A percentile compares a stretch with the other conserved stretches of the same genome.
These are phyloP conservation scores for Trissolcus brochymenae DNA, from an alignment of 2,888 invertebrate genomes.

Conservation along the genomic window DNA sequence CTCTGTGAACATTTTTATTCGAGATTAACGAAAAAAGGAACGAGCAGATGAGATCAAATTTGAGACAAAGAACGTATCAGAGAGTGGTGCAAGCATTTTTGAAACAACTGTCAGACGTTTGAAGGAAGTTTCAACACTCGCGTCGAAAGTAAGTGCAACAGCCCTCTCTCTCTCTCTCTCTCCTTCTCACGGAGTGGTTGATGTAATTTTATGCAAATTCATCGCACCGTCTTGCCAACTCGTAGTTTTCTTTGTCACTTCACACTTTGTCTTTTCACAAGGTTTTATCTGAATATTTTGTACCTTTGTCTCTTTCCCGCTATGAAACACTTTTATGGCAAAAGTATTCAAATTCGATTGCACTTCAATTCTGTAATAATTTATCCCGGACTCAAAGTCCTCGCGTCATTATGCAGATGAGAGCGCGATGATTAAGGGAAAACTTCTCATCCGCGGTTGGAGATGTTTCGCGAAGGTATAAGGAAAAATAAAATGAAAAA, in stretches of 20 bases:
- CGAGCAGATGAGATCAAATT: too few relatives aligned
- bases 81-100: constrained; percentile 31
- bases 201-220: constrained; percentile 51
- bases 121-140: constrained; percentile 24
- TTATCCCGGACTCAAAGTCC: constrained; percentile 25
- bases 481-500: not conserved
- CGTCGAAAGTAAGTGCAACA: constrained; percentile 35
- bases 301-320: constrained; percentile 39
- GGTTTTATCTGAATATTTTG: constrained; percentile 49
- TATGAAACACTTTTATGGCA: constrained; percentile 40
- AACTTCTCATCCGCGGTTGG: too few relatives aligned
- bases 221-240: constrained; percentile 16
- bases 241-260: constrained; percentile 26
- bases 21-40: not conserved
- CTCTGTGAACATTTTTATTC: not conserved
- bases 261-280: constrained; percentile 29
- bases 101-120: constrained; percentile 34
- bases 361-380: constrained; percentile 29
- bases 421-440: too few relatives aligned
- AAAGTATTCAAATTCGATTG: constrained; percentile 55
- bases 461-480: too few relatives aligned
- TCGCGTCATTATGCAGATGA: constrained; percentile 12
- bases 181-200: not conserved
- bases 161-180: not conserved
- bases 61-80: constrained; percentile 1